Evolutionary conservation across 2,113 vertebrate species (phyloP).

Genomic region (Pluvialis apricaria): DNA sequence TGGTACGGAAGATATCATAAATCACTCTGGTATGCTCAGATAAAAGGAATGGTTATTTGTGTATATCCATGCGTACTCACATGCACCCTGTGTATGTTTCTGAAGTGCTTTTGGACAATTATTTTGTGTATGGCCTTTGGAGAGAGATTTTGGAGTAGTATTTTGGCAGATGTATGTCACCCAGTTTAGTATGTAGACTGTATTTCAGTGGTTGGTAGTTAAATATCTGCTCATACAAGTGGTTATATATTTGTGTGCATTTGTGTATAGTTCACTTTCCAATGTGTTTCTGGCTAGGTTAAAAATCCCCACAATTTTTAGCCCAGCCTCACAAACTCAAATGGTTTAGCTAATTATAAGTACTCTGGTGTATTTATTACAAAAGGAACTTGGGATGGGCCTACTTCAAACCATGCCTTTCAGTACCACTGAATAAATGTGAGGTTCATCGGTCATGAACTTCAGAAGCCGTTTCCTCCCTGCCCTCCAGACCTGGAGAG

Average conservation of each 20-base stretch:
- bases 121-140: background rate
- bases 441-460: background rate
- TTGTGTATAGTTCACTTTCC: background rate
- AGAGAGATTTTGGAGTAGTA: background rate
- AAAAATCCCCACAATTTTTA: background rate
- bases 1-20: background rate
- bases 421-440: background rate
- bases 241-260: background rate
- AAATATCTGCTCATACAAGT: background rate
- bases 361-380: background rate
- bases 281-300: background rate
- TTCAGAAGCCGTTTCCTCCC: background rate
- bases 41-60: background rate
- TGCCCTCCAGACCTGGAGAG: background rate
- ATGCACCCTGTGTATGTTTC: background rate
- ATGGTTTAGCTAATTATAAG: background rate
- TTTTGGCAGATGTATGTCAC: background rate
- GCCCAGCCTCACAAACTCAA: background rate
- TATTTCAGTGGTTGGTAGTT: background rate
- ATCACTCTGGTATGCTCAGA: background rate
- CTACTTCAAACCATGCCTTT: background rate
- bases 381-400: background rate
- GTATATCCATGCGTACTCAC: accelerated
- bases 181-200: background rate
- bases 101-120: background rate